Conservation (phyloP, 2,888 invertebrate genomes). For the Bedellia somnulentella region DNA sequence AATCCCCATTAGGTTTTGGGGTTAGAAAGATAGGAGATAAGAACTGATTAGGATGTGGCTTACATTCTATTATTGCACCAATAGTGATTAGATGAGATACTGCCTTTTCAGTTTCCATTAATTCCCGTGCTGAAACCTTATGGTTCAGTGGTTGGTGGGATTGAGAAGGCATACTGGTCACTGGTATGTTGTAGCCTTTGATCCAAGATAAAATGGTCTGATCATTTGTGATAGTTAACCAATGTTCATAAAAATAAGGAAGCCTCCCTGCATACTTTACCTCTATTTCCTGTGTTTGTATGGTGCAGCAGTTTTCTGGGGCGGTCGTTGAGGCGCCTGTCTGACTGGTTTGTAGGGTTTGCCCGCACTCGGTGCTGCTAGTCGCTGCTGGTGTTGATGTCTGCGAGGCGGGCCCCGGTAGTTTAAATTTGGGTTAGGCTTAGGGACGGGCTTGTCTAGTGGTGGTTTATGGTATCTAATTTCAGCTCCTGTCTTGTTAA, state of each 20-base stretch:
- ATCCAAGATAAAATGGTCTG: constrained; percentile 9
- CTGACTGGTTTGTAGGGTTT: too few relatives aligned
- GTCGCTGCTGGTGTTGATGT: too few relatives aligned
- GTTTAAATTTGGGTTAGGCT: too few relatives aligned
- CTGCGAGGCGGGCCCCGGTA: too few relatives aligned
- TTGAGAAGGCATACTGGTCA: background rate
- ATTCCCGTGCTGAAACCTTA: background rate
- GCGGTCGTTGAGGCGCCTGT: too few relatives aligned
- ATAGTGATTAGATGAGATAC: background rate
- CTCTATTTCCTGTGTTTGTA: constrained; percentile 1
- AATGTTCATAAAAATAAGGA: constrained; percentile 6
- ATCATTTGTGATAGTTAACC: constrained; percentile 10
- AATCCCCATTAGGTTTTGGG: constrained; percentile 1
- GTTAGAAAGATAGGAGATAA: constrained; percentile 1
- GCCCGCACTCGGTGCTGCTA: background rate
- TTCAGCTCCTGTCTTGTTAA: constrained; percentile 10
- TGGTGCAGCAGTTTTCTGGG: background rate
- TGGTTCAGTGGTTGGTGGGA: background rate
- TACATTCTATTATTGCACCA: background rate
- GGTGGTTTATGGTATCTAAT: constrained; percentile 2
- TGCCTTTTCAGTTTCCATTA: background rate
- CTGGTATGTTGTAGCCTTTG: constrained; percentile 1
- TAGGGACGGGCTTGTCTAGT: too few relatives aligned
- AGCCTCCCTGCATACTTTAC: constrained; percentile 9
- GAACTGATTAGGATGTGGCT: background rate